Evolutionary conservation across 2,113 vertebrate genomes (phyloP), one percentile per base, ranked within the genome.

Genomic region (Paratilapia polleni): DNA sequence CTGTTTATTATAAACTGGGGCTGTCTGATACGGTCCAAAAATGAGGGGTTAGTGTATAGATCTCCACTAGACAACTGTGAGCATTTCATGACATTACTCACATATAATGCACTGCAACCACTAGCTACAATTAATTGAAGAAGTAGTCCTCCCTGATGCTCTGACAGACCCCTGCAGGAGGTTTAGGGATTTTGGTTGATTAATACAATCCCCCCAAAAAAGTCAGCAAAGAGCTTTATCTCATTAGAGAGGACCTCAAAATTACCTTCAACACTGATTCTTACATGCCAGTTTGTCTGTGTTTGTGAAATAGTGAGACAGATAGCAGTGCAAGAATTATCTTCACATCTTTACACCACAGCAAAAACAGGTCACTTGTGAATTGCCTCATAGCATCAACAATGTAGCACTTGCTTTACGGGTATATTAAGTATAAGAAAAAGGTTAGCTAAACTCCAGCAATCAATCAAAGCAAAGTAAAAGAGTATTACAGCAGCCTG

Each of bases 201-300:
- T 93, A 88, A 92, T 88, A 83, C 14, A 34, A 80, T 86, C 15
- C 9, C 24, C 13, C 24, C 26, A 19, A 77, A 84, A 88, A 88
- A 88, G 66, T 77, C 87, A 68, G 60, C 77, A 85, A 92, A 92
- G 87, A 91, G 52, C 62, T 88, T 92, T 83, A 94, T 91, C 84
- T 91, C 64, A 90, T 93, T 89, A 94, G 80, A 89, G 68, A 34
- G 34, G 80, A 89, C 89, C 82, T 68, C 82, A 31, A 52, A 78
- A 81, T 28, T 79, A 56, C 41, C 77, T 63, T 8, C 8, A 64
- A 26, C 6, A 4, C 17, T 80, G 86, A 87, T 60, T 41, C 38
- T 41, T n/a, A 34, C 6, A 5, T 49, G 41, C 36, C n/a, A 12
- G 36, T 58, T 15, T 80, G 59, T 82, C 4, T 56, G 34, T 78